phyloP scores from a whole-genome alignment of 2,113 vertebrate species.

The Hirundichthys speculiger region DNA sequence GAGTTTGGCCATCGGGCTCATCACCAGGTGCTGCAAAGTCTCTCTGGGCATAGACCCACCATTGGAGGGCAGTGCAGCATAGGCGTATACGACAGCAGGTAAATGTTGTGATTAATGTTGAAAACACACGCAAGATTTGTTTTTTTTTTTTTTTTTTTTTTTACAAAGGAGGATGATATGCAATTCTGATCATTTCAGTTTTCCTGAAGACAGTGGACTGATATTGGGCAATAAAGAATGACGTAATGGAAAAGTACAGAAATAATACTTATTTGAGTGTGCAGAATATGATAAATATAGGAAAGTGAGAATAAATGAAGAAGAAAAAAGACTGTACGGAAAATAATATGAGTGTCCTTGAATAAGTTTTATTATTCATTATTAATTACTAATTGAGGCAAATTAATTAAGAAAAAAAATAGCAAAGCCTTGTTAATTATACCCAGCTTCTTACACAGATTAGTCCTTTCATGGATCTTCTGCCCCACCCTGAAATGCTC shows the following conservation, averaged over 20 bases:
- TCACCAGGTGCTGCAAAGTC: conserved; percentile 62
- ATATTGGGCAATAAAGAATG: neutral
- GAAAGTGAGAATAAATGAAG: neutral
- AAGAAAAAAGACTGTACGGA: conserved; percentile 9
- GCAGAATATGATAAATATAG: neutral
- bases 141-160: conserved; percentile 1
- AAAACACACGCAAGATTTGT: neutral
- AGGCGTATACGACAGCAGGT: conserved; percentile 14
- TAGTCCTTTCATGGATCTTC: conserved; percentile 52
- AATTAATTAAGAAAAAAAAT: conserved; percentile 76
- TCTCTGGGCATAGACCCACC: conserved; percentile 50
- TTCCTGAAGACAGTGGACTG: conserved; percentile 24
- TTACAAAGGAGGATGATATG: neutral
- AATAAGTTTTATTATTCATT: conserved; percentile 49
- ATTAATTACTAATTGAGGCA: conserved; percentile 53
- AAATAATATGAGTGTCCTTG: conserved; percentile 42
- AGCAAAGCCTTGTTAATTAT: conserved; percentile 71
- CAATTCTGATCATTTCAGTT: conserved; percentile 27
- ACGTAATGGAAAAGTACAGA: neutral
- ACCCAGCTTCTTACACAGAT: conserved; percentile 60
- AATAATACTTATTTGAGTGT: neutral
- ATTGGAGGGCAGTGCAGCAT: conserved; percentile 69
- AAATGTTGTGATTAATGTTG: conserved; percentile 10
- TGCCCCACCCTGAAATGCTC: conserved; percentile 45
- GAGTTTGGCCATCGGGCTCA: conserved; percentile 60